These are phyloP conservation scores for Mythimna albipuncta DNA, from an alignment of 2,888 invertebrate genomes.

Conservation along the genomic window DNA sequence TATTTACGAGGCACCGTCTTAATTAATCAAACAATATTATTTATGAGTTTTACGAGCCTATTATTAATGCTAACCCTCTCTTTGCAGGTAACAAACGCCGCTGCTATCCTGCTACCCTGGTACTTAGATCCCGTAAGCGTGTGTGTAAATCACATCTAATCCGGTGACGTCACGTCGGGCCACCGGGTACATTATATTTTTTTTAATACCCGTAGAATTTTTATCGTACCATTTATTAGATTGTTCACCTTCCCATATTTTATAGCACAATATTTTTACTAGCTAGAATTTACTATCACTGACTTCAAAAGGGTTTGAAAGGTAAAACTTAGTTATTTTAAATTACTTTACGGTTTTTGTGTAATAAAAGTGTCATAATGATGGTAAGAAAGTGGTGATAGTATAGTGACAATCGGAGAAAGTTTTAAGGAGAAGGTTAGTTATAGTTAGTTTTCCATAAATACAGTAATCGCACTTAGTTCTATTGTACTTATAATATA, in stretches of 20 bases:
- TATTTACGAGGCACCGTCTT: too few species aligned
- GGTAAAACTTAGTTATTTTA: conserved; percentile 19
- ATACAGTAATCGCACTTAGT: neutral
- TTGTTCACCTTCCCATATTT: conserved; percentile 65
- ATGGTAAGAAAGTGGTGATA: conserved; percentile 3
- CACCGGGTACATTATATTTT: conserved; percentile 59
- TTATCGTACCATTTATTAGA: conserved; percentile 64
- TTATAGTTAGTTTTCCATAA: conserved; percentile 5
- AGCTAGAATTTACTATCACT: conserved; percentile 51
- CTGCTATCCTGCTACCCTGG: conserved; percentile 39
- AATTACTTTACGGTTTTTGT: conserved; percentile 26
- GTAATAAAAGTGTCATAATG: conserved; percentile 45
- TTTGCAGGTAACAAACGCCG: conserved; percentile 67
- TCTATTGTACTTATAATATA: too few species aligned
- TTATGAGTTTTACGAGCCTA: conserved; percentile 49
- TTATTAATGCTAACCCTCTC: conserved; percentile 50
- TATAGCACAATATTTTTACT: conserved; percentile 49
- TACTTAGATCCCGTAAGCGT: conserved; percentile 47
- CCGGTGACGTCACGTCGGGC: conserved; percentile 71
- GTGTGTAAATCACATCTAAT: conserved; percentile 79
- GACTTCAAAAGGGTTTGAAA: conserved; percentile 39
- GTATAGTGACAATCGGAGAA: conserved; percentile 6
- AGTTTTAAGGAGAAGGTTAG: conserved; percentile 8
- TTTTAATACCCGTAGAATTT: conserved; percentile 57
- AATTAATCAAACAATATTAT: conserved; percentile 34